phyloP scores from a whole-genome alignment of 2,888 invertebrate species.

The Orthonevra nobilis region DNA sequence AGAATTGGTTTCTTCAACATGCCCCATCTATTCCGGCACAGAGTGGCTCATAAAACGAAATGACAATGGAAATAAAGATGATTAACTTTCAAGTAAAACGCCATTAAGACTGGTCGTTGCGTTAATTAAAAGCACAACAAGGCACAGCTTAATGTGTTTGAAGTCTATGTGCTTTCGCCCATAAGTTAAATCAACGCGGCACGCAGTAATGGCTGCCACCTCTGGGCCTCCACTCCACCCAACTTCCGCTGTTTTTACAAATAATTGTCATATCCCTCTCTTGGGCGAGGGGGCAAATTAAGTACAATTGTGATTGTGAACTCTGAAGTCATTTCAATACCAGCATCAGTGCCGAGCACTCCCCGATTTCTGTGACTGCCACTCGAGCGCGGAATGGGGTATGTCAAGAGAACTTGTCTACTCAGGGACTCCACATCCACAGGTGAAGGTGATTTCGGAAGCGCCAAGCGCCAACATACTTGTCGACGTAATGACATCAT shows the following conservation, averaged over 20 bases:
- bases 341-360: slow-evolving; percentile 1
- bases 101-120: slow-evolving; percentile 43
- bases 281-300: not conserved
- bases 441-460: slow-evolving; percentile 40
- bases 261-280: slow-evolving; percentile 20
- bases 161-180: not conserved
- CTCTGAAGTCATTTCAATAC: slow-evolving; percentile 11
- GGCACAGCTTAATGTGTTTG: slow-evolving; percentile 23
- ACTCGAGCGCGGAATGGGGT: not conserved
- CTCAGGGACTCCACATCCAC: not conserved
- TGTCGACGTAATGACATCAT: slow-evolving; percentile 14
- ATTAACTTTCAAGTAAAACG: slow-evolving; percentile 42
- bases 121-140: slow-evolving; percentile 50
- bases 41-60: slow-evolving; percentile 30
- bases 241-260: slow-evolving; percentile 11
- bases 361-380: not conserved
- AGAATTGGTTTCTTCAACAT: slow-evolving; percentile 16
- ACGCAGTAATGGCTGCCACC: not conserved
- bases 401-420: slow-evolving; percentile 9
- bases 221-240: slow-evolving; percentile 8
- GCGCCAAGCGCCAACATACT: slow-evolving; percentile 27
- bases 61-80: slow-evolving; percentile 46
- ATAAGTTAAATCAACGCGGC: too few relatives aligned
- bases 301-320: not conserved
- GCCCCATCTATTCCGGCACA: not conserved